Base-by-base conservation (phyloP, 2,888 invertebrate species). In the Yponomeuta sedellus region DNA sequence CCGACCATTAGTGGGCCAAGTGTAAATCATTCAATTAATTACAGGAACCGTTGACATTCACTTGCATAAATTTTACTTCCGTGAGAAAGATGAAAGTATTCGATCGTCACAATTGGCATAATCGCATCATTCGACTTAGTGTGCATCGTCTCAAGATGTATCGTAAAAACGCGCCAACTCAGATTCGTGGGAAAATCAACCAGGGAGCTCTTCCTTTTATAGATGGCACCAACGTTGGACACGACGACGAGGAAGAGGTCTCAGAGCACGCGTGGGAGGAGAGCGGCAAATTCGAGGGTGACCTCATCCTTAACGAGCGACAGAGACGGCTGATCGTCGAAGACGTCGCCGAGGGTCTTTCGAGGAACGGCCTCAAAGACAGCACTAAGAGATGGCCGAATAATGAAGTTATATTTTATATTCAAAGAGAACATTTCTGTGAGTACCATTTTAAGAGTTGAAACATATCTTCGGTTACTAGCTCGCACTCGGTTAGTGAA, bases 211-310 rank as follows among this genome's bases (percentile, higher is more conserved):
- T 52, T 52, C 16, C 44, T 52, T 52, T 61, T 65, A 8, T 44
- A 52, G 61, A 56, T 65, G 61, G 57, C n/a, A 67, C 66, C 5
- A 61, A 61, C 58, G 77, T 64, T 20, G 77, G n/a, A 4, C 61
- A 74, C 65, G 89, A 89, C 44, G 87, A 86, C 66, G 85, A 83
- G 2, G 85, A 85, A 22, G 66, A 71, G 1, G 72, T 80, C 59
- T 81, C 85, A 40, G 90, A 89, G 66, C 79, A 91, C 67, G 88
- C 91, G 8, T 92, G 92, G 89, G 91, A 91, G 71, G 84, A 87
- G 52, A 92, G 92, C 69, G 92, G 91, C 10, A 88, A 91, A 71
- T 92, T 92, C 67, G 92, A 92, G 71, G 92, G 92, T 12, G 92
- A 92, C 70, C 80, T 92, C 34, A 82, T 92, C 64, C 79, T 92